Evolutionary conservation across 2,888 invertebrate genomes (phyloP), one percentile per base, ranked within the genome.

Genomic region (Caenorhabditis becei): DNA sequence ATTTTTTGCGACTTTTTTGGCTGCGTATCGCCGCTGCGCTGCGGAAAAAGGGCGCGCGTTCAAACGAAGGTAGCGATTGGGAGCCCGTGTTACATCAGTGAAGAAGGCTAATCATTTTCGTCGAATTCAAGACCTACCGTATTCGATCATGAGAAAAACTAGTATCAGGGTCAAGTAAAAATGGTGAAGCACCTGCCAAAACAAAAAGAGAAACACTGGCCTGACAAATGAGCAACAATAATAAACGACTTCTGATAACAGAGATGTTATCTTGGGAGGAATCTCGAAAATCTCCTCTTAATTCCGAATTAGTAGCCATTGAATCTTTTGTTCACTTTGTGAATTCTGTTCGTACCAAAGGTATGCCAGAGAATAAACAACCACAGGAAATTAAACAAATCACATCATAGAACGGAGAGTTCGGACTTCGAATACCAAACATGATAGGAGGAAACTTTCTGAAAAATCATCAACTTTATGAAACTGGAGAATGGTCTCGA

Each of bases 361-460:
- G n/a, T n/a, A n/a, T n/a, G n/a, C n/a, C n/a, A n/a, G n/a, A n/a
- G n/a, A n/a, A 44, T n/a, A 18, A 49, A 49, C 18, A 20, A 49
- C 7, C 49, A 18, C n/a, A n/a, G n/a, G 44, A 11, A 41, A 61
- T 32, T 58, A 37, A 53, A 53, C 23, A 20, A 2, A 10, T 54
- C 28, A 54, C 28, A 74, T 80, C 84, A 84, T 82, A 28, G 79
- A 66, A 32, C 71, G 78, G 28, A 84, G 26, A 10, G 82, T 84
- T 23, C 82, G 65, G 26, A 84, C 65, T 65, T 84, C 84, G 56
- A 84, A 84, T 18, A 83, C 63, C 23, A 84, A 54, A 47, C 82
- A 82, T 2, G 66, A 70, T 28, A 80, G 41, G 3, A 84, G 61
- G 37, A 84, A 84, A 44, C 70, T 74, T 75, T 84, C 84, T 84